A percentile compares a stretch with the other conserved stretches of the same genome.
Conservation (phyloP, 2,113 vertebrate genomes). For the Maccullochella peelii region DNA sequence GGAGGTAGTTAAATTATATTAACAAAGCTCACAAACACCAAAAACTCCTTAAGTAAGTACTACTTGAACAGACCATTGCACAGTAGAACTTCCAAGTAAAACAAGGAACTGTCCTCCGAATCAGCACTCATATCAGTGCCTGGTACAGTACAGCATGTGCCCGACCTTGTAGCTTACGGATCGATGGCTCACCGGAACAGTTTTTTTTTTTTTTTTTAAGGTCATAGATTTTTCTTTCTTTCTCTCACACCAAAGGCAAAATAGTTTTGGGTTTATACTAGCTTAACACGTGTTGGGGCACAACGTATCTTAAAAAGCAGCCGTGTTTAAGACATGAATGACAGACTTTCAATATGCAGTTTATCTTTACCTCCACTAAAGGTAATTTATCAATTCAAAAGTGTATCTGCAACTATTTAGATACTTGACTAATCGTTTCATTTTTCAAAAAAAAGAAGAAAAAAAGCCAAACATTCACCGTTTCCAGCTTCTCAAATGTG, state of each 20-base stretch:
- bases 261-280: neutral
- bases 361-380: neutral
- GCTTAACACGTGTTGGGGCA: neutral
- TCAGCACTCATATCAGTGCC: neutral
- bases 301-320: neutral
- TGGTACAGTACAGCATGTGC: neutral
- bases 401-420: neutral
- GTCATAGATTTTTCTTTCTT: neutral
- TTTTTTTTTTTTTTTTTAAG: neutral
- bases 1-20: neutral
- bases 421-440: too few species aligned
- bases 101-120: neutral
- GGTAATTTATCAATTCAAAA: neutral
- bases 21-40: neutral
- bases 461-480: neutral
- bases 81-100: neutral
- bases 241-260: neutral
- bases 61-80: neutral
- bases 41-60: neutral
- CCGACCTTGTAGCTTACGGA: neutral
- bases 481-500: neutral
- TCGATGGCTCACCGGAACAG: neutral
- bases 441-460: too few species aligned
- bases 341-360: neutral
- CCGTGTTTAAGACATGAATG: neutral